Conservation (phyloP, 2,888 invertebrate species). For the Entomobrya multifasciata region DNA sequence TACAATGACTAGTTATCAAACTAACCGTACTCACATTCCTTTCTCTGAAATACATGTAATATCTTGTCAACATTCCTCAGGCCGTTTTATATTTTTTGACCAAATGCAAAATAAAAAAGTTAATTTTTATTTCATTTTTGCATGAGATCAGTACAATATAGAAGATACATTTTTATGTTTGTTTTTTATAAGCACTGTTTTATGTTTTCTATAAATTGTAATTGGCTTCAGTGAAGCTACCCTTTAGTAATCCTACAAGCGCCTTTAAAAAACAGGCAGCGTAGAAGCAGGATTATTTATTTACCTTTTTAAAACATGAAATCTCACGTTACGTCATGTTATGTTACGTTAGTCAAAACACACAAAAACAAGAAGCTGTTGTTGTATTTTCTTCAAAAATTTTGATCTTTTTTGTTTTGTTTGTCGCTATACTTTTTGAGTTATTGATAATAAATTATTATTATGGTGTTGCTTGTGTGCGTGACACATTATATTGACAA, state of each 20-base stretch:
- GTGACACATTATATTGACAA: too few relatives aligned
- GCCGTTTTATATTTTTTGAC: conserved; percentile 63
- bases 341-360: too few relatives aligned
- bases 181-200: conserved; percentile 37
- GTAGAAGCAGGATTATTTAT: conserved; percentile 62
- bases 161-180: neutral
- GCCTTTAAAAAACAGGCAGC: conserved; percentile 51
- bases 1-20: conserved; percentile 65
- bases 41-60: conserved; percentile 63
- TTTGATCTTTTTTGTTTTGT: too few relatives aligned
- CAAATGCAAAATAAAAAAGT: too few relatives aligned
- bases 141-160: conserved; percentile 49
- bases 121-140: too few relatives aligned
- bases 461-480: conserved; percentile 31
- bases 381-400: too few relatives aligned
- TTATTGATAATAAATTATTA: too few relatives aligned
- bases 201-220: conserved; percentile 6
- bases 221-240: conserved; percentile 71
- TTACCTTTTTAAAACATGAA: too few relatives aligned
- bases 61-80: conserved; percentile 48
- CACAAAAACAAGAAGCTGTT: too few relatives aligned
- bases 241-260: conserved; percentile 62
- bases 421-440: too few relatives aligned
- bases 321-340: neutral
- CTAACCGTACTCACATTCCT: conserved; percentile 57